Evolutionary conservation across 2,888 invertebrate species (phyloP).

Genomic region (Altica lythri): DNA sequence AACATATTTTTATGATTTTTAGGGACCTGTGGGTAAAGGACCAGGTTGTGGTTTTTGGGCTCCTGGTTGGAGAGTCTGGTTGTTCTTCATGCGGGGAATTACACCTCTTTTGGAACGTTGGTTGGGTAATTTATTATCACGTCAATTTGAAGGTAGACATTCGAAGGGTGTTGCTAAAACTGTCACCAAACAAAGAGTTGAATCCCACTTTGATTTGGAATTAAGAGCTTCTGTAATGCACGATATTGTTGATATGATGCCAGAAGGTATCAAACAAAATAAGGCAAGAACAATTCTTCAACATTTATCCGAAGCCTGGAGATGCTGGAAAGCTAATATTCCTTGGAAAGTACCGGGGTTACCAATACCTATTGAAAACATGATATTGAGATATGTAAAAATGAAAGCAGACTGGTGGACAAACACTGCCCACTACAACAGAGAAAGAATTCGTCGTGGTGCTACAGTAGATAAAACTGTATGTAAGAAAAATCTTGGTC

Average conservation of each 20-base stretch:
- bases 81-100: slow-evolving; percentile 99
- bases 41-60: slow-evolving; percentile 99
- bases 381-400: slow-evolving; percentile 99
- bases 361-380: slow-evolving; percentile 99
- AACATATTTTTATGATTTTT: slow-evolving; percentile 24
- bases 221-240: slow-evolving; percentile 94
- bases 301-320: slow-evolving; percentile 98
- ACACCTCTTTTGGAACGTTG: slow-evolving; percentile 97
- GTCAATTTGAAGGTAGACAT: slow-evolving; percentile 99
- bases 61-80: slow-evolving; percentile 99
- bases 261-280: slow-evolving; percentile 98
- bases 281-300: slow-evolving; percentile 98
- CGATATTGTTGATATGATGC: slow-evolving; percentile 99
- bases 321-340: slow-evolving; percentile 99
- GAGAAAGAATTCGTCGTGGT: slow-evolving; percentile 97
- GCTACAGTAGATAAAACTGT: slow-evolving; percentile 99
- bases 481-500: slow-evolving; percentile 98
- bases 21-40: slow-evolving; percentile 98
- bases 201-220: slow-evolving; percentile 99
- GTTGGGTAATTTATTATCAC: slow-evolving; percentile 97
- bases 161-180: slow-evolving; percentile 99
- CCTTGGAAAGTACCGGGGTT: slow-evolving; percentile 99
- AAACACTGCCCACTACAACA: slow-evolving; percentile 99
- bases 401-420: slow-evolving; percentile 99
- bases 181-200: slow-evolving; percentile 98